These are phyloP conservation scores for Chloroceryle amazona DNA, from an alignment of 2,797 vertebrate species.

Conservation along the genomic window DNA sequence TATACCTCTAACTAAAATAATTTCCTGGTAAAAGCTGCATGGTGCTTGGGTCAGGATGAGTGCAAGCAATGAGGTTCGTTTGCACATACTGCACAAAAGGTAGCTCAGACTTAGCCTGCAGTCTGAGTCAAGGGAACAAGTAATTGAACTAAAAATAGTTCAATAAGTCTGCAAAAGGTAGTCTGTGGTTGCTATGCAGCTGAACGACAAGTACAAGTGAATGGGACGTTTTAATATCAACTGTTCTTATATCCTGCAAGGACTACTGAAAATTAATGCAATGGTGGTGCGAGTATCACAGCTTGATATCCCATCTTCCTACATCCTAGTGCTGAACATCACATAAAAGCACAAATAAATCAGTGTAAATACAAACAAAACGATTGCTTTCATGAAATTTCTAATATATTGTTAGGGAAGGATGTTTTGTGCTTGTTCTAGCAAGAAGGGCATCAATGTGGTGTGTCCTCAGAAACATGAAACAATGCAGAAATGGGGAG, in stretches of 20 bases:
- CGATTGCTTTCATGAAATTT: not conserved
- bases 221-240: slow-evolving; percentile 2
- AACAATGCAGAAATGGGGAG: not conserved
- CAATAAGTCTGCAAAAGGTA: slow-evolving; percentile 28
- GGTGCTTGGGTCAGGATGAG: not conserved
- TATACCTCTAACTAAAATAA: not conserved
- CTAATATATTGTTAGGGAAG: not conserved
- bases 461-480: not conserved
- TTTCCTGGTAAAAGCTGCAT: not conserved
- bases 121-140: slow-evolving; percentile 39
- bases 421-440: not conserved
- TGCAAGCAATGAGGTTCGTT: not conserved
- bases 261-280: slow-evolving; percentile 1
- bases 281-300: not conserved
- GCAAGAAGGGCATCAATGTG: not conserved
- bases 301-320: not conserved
- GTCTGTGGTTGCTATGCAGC: slow-evolving; percentile 39
- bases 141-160: slow-evolving; percentile 65
- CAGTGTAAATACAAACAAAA: not conserved
- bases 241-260: slow-evolving; percentile 1
- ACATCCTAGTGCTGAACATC: not conserved
- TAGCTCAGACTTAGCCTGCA: slow-evolving; percentile 22
- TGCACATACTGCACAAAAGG: slow-evolving; percentile 14
- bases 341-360: not conserved
- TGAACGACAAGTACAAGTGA: slow-evolving; percentile 45